Evolutionary conservation across 1,140 invertebrate genomes (phyloP).

Genomic region (Brachionus manjavacas): DNA sequence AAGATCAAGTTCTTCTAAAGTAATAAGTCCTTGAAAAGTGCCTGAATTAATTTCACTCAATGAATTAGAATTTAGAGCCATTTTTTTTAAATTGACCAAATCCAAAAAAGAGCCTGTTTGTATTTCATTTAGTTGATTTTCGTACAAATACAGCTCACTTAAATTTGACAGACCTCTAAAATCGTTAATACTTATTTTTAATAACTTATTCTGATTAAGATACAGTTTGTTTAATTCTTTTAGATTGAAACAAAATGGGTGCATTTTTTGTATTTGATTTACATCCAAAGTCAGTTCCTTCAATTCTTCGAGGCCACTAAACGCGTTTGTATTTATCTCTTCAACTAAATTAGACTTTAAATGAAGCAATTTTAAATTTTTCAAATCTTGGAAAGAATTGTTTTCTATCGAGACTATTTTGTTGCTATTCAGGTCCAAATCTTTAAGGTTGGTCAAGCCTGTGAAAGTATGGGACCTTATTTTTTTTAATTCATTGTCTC

Average conservation of each 20-base stretch:
- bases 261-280: neutral
- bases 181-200: neutral
- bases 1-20: neutral
- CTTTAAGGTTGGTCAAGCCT: neutral
- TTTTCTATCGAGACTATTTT: neutral
- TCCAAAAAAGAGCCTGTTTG: neutral
- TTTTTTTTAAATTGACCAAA: constrained; percentile 23
- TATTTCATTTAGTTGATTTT: neutral
- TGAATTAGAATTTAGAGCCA: neutral
- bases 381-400: neutral
- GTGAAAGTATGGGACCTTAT: neutral
- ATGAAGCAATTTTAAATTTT: neutral
- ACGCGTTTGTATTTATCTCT: neutral
- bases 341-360: neutral
- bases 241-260: neutral
- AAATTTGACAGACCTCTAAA: constrained; percentile 9
- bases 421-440: constrained; percentile 5
- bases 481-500: neutral
- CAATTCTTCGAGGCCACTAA: neutral
- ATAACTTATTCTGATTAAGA: neutral
- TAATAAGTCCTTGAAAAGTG: neutral
- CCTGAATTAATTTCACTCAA: neutral
- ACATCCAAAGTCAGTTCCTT: neutral
- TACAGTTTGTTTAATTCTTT: neutral
- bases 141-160: neutral